phyloP scores from a whole-genome alignment of 2,797 vertebrate genomes.

The Manis pentadactyla region DNA sequence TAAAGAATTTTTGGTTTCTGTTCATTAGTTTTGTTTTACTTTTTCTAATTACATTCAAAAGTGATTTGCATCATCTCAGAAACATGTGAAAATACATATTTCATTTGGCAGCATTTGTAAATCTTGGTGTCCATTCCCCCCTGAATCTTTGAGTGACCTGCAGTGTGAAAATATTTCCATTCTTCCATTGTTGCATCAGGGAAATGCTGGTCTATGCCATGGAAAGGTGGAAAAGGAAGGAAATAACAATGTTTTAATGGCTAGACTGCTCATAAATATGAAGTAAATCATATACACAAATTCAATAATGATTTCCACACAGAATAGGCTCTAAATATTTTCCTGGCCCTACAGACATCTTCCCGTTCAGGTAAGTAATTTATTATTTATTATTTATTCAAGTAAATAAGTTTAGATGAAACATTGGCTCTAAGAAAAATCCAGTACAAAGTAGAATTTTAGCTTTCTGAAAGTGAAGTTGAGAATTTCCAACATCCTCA shows the following conservation, averaged over 20 bases:
- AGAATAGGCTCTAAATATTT: neutral
- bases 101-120: neutral
- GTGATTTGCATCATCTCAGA: neutral
- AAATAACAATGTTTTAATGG: neutral
- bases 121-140: neutral
- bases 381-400: neutral
- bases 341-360: neutral
- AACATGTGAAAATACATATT: neutral
- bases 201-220: neutral
- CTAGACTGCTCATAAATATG: neutral
- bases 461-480: neutral
- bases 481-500: neutral
- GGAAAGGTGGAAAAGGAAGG: neutral
- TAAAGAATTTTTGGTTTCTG: neutral
- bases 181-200: neutral
- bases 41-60: constrained; percentile 7
- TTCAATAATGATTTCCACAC: neutral
- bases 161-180: neutral
- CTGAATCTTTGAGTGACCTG: neutral
- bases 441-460: neutral
- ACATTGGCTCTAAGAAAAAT: constrained; percentile 5
- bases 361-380: neutral
- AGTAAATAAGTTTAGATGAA: constrained; percentile 9
- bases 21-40: neutral
- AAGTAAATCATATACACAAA: neutral